Base-by-base conservation (phyloP, 2,888 invertebrate genomes). In the Punctoribates punctum region DNA sequence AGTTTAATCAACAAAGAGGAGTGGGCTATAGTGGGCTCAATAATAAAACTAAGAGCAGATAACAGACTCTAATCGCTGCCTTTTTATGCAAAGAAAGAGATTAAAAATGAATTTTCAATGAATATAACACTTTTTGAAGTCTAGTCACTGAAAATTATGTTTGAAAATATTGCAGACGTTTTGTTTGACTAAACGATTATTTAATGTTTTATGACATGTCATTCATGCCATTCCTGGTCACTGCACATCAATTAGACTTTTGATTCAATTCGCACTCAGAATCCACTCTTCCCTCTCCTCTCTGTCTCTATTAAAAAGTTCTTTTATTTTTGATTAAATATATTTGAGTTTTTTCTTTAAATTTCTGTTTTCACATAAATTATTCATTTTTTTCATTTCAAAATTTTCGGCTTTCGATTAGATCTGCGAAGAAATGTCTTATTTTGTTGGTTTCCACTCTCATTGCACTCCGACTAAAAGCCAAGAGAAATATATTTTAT, bases 171-270 rank as follows among this genome's bases (percentile, higher is more conserved):
- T 42, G 51, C 13, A 57, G 57, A 57, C 20, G 38, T 29, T 65
- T 25, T 65, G 42, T 65, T 34, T 65, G 65, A 65, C 34, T 27
- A 65, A 65, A 65, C 65, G 34, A 65, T 65, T 65, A 34, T 34
- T n/a, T 65, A 65, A 65, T 65, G 34, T 34, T 65, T 34, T 34
- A 65, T 34, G 65, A 38, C 65, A 65, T 65, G n/a, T 65, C 65
- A 65, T 65, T 65, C 65, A 65, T 65, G n/a, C 34, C 65, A 65
- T 65, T 65, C 65, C 17, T 65, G 65, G 65, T 65, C 65, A 65
- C 65, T 65, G 27, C 34, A 65, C 65, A 65, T 29, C 34, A 65
- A 34, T 65, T 34, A 29, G 17, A 17, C 15, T 17, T 17, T n/a
- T 17, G 17, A 65, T 38, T 65, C 65, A 34, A 17, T 65, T 29